Evolutionary conservation across 1,140 invertebrate genomes (phyloP), one percentile per base, ranked within the genome.

Genomic region (Drosophila nasuta): DNA sequence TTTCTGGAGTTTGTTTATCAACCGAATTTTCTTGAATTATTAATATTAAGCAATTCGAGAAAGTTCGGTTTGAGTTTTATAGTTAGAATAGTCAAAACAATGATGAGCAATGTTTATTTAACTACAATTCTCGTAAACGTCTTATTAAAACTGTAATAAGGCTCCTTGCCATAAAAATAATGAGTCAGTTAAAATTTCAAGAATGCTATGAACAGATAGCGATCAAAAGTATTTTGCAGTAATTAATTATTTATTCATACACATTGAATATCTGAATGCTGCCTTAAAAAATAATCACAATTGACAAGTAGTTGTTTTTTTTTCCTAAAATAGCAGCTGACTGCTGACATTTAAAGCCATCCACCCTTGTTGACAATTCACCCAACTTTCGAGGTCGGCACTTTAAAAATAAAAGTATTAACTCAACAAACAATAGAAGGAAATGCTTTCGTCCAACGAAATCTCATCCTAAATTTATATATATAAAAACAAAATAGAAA

Each of bases 371-470:
- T 51, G 25, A 51, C 5, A 52, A 33, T 25, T 30, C 49, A 52
- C 8, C 20, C 3, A 52, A 52, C 51, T 52, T 30, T n/a, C 51
- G 51, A 33, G 25, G 51, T 30, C 28, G 51, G 13, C 51, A 33
- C 5, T 52, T 52, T 52, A 33, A 52, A 30, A 52, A 52, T 52
- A 52, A 52, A 43, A 13, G 46, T 46, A 51, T 30, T 35, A 17
- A 49, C 10, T 63, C 8, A 7, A 33, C 20, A 25, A 13, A 51
- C 38, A 3, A 6, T n/a, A 2, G n/a, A 43, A 13, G 35, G 35
- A 38, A 38, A 10, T 10, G 35, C 35, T 38, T 38, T 38, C 8
- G 41, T 43, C 3, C n/a, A 43, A 43, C n/a, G 13, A 43, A 43
- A 43, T 43, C 35, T 38, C 20, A 25, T 25, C 20, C 20, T 3